phyloP scores from a whole-genome alignment of 2,888 invertebrate genomes.

The Noctuana brunneofusca region DNA sequence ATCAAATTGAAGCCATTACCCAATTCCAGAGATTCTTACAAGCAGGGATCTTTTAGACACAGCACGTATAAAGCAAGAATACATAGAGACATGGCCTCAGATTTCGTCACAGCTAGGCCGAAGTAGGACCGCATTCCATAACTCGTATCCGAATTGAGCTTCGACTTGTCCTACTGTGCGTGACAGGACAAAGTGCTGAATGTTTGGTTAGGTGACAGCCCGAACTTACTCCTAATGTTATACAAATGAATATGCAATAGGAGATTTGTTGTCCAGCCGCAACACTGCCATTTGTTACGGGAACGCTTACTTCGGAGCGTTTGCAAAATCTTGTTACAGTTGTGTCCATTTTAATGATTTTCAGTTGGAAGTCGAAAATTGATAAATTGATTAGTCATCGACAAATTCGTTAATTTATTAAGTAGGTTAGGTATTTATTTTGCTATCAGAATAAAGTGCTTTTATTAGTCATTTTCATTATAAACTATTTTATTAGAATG shows the following conservation, averaged over 20 bases:
- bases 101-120: conserved; percentile 39
- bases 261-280: conserved; percentile 27
- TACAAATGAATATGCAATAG: conserved; percentile 34
- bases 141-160: conserved; percentile 38
- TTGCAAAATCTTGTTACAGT: conserved; percentile 15
- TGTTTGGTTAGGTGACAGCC: conserved; percentile 31
- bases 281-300: conserved; percentile 29
- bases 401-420: background rate
- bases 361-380: background rate
- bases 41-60: background rate
- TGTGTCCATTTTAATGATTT: background rate
- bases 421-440: background rate
- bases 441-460: no score
- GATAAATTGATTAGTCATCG: background rate
- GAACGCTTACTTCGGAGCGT: conserved; percentile 12
- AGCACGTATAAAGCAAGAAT: conserved; percentile 2
- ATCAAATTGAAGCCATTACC: no score
- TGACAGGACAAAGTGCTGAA: conserved; percentile 39
- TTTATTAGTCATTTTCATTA: no score
- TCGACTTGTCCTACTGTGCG: conserved; percentile 36
- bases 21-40: no score
- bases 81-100: conserved; percentile 37
- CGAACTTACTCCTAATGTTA: conserved; percentile 30
- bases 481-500: no score
- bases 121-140: conserved; percentile 38